phyloP scores from a whole-genome alignment of 1,140 invertebrate species.

The Drosophila lacertosa region DNA sequence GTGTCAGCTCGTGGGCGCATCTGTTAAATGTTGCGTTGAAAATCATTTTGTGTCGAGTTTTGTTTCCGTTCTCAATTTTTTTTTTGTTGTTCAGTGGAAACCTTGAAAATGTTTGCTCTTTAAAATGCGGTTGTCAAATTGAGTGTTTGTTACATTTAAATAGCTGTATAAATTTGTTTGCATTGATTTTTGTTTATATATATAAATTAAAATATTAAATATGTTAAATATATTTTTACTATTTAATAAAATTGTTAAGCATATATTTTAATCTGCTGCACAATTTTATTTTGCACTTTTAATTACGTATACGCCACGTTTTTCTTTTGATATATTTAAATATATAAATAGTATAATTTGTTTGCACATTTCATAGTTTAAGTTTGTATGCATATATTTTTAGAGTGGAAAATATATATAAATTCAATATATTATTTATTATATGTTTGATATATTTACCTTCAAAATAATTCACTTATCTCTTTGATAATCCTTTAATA shows the following conservation, averaged over 20 bases:
- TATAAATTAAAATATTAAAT: too few relatives aligned
- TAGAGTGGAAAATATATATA: too few relatives aligned
- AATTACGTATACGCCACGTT: constrained; percentile 25
- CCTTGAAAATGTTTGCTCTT: constrained; percentile 34
- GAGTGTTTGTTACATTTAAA: not conserved
- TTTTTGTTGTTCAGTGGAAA: not conserved
- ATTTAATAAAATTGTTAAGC: too few relatives aligned
- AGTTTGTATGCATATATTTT: too few relatives aligned
- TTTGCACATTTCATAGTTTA: not conserved
- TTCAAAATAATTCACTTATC: not conserved
- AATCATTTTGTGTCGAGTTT: constrained; percentile 40
- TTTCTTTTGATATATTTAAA: too few relatives aligned
- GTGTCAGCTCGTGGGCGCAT: constrained; percentile 39
- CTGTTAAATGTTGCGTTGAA: constrained; percentile 73
- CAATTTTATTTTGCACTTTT: too few relatives aligned
- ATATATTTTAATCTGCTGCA: too few relatives aligned
- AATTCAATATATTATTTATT: too few relatives aligned
- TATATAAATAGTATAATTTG: constrained; percentile 29
- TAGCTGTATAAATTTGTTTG: too few relatives aligned
- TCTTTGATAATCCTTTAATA: constrained; percentile 1
- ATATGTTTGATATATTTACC: not conserved
- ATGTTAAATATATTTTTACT: too few relatives aligned
- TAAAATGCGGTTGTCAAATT: not conserved
- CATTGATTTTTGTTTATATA: too few relatives aligned
- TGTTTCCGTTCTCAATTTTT: too few relatives aligned